Evolutionary conservation across 2,797 vertebrate species (phyloP).

Genomic region (Lithobates sylvaticus): DNA sequence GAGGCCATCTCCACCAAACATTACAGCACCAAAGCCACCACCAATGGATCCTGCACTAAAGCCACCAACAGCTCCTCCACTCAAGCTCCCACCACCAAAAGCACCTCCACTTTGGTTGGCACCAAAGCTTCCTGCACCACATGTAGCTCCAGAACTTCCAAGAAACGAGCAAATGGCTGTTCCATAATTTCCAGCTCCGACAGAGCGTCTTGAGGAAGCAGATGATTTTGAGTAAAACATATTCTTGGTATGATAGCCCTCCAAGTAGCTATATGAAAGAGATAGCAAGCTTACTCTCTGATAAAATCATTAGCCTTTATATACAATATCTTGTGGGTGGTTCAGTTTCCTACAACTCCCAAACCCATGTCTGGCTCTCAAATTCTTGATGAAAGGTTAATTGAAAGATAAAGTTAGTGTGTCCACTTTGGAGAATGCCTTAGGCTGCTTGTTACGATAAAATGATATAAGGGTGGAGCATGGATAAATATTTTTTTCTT

Average conservation of each 20-base stretch:
- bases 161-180: slow-evolving; percentile 39
- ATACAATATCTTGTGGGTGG: slow-evolving; percentile 46
- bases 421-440: slow-evolving; percentile 45
- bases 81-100: slow-evolving; percentile 61
- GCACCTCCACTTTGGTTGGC: slow-evolving; percentile 10
- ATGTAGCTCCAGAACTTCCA: slow-evolving; percentile 35
- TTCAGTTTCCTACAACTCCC: slow-evolving; percentile 26
- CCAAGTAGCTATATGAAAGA: slow-evolving; percentile 12
- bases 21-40: slow-evolving; percentile 11
- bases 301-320: slow-evolving; percentile 42
- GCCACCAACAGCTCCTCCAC: slow-evolving; percentile 50
- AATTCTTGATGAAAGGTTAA: slow-evolving; percentile 47
- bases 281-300: slow-evolving; percentile 6
- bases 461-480: slow-evolving; percentile 40
- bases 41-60: slow-evolving; percentile 18
- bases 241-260: slow-evolving; percentile 28
- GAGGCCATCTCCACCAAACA: slow-evolving; percentile 1
- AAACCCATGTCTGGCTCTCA: slow-evolving; percentile 24
- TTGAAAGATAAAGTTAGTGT: slow-evolving; percentile 39
- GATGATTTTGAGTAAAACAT: background rate
- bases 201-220: slow-evolving; percentile 29
- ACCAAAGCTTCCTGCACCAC: background rate
- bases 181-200: slow-evolving; percentile 44
- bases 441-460: slow-evolving; percentile 29
- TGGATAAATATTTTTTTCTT: slow-evolving; percentile 51